Conservation (phyloP, 2,797 vertebrate species). For the Pseudotriccus pelzelni region DNA sequence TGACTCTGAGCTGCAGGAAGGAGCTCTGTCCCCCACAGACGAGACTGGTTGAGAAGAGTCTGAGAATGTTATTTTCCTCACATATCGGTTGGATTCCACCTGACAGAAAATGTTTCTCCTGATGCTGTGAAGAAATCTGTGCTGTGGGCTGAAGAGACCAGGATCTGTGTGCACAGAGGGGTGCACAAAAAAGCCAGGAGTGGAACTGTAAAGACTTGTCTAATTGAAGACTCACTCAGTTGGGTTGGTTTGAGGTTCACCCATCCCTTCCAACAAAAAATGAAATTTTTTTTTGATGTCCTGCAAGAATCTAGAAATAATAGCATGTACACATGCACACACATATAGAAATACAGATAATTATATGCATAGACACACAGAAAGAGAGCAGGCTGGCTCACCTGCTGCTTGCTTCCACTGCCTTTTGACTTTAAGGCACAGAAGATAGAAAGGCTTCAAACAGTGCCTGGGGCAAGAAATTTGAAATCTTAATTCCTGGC, state of each 20-base stretch:
- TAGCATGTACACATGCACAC: neutral
- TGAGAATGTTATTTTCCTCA: neutral
- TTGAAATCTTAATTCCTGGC: neutral
- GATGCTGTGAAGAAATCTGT: neutral
- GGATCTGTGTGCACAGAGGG: neutral
- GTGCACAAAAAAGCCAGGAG: neutral
- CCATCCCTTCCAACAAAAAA: neutral
- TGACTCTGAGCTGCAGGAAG: accelerated
- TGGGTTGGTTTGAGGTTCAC: neutral
- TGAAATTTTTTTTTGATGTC: neutral
- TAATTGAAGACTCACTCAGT: neutral
- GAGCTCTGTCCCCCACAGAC: neutral
- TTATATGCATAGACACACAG: neutral
- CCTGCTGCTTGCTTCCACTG: neutral
- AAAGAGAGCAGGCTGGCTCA: neutral
- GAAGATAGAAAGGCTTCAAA: neutral
- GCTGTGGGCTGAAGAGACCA: neutral
- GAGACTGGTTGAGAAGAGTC: neutral
- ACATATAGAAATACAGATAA: neutral
- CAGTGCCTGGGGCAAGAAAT: neutral
- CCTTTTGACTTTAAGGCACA: constrained; percentile 2
- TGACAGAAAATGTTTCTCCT: neutral
- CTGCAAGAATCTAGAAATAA: neutral
- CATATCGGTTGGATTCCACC: neutral
- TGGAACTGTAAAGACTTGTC: neutral